Evolutionary conservation across 2,888 invertebrate genomes (phyloP), one percentile per base, ranked within the genome.

Genomic region (Dinocampus coccinellae): DNA sequence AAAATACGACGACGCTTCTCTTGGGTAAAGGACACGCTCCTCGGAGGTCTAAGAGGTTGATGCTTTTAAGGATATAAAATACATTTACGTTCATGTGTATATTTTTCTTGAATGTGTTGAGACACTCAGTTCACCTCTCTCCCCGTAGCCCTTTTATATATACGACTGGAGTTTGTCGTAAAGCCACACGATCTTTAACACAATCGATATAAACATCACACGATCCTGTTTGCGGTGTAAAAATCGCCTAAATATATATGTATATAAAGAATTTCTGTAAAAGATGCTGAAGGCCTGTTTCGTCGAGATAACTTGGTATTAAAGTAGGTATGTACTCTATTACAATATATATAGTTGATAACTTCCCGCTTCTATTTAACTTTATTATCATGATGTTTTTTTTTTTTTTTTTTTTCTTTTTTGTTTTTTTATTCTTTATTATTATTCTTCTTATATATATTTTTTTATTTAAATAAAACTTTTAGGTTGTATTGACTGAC

Each of bases 31-130:
- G 55, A 73, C 71, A 75, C 73, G 20, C 52, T 34, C 20, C 60
- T 63, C 29, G 61, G 39, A 22, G 60, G 72, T 79, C 78, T 83
- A 83, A 83, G 82, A 83, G 81, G 80, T 76, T 83, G 63, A 64
- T 64, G 82, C 83, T 83, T 83, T 84, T 83, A 83, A 83, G 80
- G 79, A 76, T 78, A 81, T 84, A 82, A 84, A 84, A 83, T 82
- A 84, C 66, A 69, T 70, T 73, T 75, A 75, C 71, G 67, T 70
- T 70, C 68, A 63, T 65, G 62, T 55, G 70, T 73, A 73, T 70
- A 69, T 73, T 69, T 65, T 64, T 66, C 52, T 47, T 47, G 9
- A n/a, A 47, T 47, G 47, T 47, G 47, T 47, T 47, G 16, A 47
- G 58, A 29, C 61, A n/a, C n/a, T n/a, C n/a, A n/a, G n/a, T n/a